phyloP scores from a whole-genome alignment of 37 sponge, comb jelly and placozoan species.

The Spongia lamella region DNA sequence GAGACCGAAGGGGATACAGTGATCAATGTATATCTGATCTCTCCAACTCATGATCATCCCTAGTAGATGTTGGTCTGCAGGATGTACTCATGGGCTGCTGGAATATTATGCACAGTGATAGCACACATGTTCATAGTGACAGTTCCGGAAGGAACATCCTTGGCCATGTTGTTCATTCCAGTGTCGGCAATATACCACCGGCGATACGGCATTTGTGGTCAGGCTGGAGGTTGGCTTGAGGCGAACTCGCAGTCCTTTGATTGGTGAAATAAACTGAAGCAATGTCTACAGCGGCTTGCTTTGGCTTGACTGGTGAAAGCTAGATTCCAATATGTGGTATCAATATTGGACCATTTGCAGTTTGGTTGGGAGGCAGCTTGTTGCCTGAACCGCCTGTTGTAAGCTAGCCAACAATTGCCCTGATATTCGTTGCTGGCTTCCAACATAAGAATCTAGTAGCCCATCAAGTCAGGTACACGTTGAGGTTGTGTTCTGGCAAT shows the following conservation, averaged over 20 bases:
- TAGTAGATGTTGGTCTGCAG: slow-evolving; percentile 23
- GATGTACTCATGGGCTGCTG: slow-evolving; percentile 13
- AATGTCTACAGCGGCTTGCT: neutral
- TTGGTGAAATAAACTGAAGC: slow-evolving; percentile 11
- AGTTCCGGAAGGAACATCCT: neutral
- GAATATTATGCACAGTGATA: slow-evolving; percentile 1
- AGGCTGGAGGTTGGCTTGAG: neutral
- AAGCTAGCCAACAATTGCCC: no score
- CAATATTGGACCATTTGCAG: no score
- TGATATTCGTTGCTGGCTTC: no score
- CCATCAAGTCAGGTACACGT: no score
- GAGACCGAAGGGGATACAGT: no score
- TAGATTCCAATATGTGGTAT: no score
- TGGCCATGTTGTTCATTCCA: slow-evolving; percentile 10
- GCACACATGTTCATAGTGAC: slow-evolving; percentile 11
- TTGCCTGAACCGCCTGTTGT: no score
- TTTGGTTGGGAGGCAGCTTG: no score
- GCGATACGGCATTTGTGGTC: neutral
- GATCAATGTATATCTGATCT: slow-evolving; percentile 9
- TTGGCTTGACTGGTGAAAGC: slow-evolving; percentile 26
- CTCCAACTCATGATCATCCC: slow-evolving; percentile 24
- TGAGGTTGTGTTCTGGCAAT: no score
- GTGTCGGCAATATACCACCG: neutral
- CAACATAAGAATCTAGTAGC: no score
- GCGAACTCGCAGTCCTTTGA: slow-evolving; percentile 9